phyloP scores from a whole-genome alignment of 2,888 invertebrate genomes.

The Stratiomys singularior region DNA sequence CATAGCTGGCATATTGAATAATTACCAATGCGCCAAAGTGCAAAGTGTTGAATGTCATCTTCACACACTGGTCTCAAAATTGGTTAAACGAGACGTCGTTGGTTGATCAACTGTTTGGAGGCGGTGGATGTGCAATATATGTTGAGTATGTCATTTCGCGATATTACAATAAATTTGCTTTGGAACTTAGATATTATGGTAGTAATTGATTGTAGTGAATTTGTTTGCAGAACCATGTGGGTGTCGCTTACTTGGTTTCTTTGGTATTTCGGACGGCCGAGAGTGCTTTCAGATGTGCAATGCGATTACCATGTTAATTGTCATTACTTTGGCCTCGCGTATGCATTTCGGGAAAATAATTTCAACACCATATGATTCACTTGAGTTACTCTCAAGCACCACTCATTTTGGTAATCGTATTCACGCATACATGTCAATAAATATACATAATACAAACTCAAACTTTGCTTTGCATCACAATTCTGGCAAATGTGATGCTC shows the following conservation, averaged over 20 bases:
- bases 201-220: conserved; percentile 32
- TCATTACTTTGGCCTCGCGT: too few relatives aligned
- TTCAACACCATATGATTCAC: too few relatives aligned
- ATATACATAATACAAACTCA: too few relatives aligned
- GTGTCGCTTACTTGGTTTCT: not conserved
- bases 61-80: conserved; percentile 45
- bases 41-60: conserved; percentile 48
- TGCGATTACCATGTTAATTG: too few relatives aligned
- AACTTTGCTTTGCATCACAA: too few relatives aligned
- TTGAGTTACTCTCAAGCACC: too few relatives aligned
- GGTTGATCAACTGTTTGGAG: conserved; percentile 16
- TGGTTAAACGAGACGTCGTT: conserved; percentile 19
- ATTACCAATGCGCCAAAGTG: conserved; percentile 23
- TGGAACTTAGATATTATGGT: not conserved
- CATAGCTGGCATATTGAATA: conserved; percentile 31
- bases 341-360: too few relatives aligned
- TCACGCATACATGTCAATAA: too few relatives aligned
- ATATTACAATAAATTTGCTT: not conserved
- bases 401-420: too few relatives aligned
- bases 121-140: conserved; percentile 17
- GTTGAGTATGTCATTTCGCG: not conserved
- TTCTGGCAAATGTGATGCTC: too few relatives aligned
- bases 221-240: not conserved
- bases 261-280: not conserved
- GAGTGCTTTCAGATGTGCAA: not conserved